Conservation (phyloP, 2,113 vertebrate genomes). For the Falco punctatus region DNA sequence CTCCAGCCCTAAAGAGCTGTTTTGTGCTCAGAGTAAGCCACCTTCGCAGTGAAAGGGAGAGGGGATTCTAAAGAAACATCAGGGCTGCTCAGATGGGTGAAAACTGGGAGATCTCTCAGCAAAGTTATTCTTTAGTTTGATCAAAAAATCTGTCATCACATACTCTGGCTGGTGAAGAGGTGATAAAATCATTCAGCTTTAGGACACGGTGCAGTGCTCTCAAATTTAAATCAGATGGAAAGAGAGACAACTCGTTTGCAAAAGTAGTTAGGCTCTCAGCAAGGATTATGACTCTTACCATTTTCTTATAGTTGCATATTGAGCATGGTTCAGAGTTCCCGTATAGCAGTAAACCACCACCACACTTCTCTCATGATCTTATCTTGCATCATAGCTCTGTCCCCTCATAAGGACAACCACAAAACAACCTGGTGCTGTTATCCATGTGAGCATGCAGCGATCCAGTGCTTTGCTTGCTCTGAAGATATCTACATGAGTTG, state of each 20-base stretch:
- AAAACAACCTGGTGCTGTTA: background rate
- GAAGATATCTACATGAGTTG: background rate
- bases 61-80: slow-evolving; percentile 17
- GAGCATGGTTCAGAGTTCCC: background rate
- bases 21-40: background rate
- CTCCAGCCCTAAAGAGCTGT: background rate
- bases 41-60: background rate
- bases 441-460: background rate
- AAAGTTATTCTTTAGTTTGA: slow-evolving; percentile 7
- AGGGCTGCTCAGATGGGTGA: slow-evolving; percentile 15
- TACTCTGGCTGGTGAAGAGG: slow-evolving; percentile 50
- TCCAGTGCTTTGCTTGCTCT: background rate
- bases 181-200: slow-evolving; percentile 62
- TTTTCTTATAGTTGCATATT: background rate
- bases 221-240: slow-evolving; percentile 61
- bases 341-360: background rate
- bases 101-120: slow-evolving; percentile 26
- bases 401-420: background rate
- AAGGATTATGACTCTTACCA: background rate
- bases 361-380: background rate
- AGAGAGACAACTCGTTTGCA: slow-evolving; percentile 36
- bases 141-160: slow-evolving; percentile 42
- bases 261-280: slow-evolving; percentile 6
- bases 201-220: slow-evolving; percentile 1
- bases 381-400: background rate